Evolutionary conservation across 2,113 vertebrate genomes (phyloP).

Genomic region (Myiopsitta monachus): DNA sequence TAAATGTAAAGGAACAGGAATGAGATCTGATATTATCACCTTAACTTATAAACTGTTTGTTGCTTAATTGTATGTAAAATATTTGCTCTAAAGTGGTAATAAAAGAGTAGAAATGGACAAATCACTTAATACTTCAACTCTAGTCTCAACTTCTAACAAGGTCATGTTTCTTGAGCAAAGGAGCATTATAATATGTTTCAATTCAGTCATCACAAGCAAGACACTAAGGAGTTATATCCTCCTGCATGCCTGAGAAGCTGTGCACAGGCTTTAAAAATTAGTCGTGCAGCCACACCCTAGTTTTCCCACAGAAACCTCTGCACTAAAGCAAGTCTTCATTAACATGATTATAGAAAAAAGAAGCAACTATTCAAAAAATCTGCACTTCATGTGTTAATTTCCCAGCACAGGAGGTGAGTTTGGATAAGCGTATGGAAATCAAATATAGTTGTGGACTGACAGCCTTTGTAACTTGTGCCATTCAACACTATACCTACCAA

Average conservation of each 20-base stretch:
- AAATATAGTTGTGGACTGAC: slow-evolving; percentile 15
- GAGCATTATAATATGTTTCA: slow-evolving; percentile 23
- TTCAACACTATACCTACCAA: not conserved
- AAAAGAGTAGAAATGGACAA: slow-evolving; percentile 61
- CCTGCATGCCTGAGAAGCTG: slow-evolving; percentile 50
- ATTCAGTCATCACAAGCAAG: slow-evolving; percentile 48
- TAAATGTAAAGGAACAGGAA: slow-evolving; percentile 51
- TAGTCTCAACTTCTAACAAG: not conserved
- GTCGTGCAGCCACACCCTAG: slow-evolving; percentile 41
- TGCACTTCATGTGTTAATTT: slow-evolving; percentile 35
- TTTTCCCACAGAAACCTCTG: slow-evolving; percentile 57
- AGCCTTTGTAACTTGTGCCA: not conserved
- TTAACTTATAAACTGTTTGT: slow-evolving; percentile 49
- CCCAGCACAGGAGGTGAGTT: slow-evolving; percentile 22
- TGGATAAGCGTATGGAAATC: slow-evolving; percentile 53
- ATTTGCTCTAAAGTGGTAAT: slow-evolving; percentile 50
- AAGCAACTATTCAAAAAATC: slow-evolving; percentile 61
- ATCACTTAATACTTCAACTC: not conserved
- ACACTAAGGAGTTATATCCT: slow-evolving; percentile 35
- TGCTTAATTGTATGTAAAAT: slow-evolving; percentile 63
- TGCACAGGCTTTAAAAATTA: slow-evolving; percentile 63
- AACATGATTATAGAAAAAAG: slow-evolving; percentile 8
- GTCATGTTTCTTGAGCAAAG: not conserved
- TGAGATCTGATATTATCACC: slow-evolving; percentile 33
- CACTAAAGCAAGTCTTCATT: slow-evolving; percentile 9